Percentiles rank a stretch among this genome's conserved stretches.
phyloP scores from a whole-genome alignment of 2,113 vertebrate species.

The Salvelinus namaycush region DNA sequence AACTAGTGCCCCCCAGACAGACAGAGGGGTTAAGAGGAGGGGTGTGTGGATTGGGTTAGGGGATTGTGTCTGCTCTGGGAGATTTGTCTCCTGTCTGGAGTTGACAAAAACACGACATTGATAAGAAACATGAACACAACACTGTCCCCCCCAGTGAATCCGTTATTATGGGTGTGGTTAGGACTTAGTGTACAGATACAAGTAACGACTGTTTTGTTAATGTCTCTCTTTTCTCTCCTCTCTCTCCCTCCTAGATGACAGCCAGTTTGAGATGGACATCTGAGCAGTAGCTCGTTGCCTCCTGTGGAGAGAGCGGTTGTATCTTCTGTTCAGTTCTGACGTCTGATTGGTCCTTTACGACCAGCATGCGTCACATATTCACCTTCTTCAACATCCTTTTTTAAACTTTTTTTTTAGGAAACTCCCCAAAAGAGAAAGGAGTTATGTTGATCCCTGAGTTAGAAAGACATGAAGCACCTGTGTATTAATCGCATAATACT shows the following conservation, averaged over 20 bases:
- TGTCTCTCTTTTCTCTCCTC: neutral
- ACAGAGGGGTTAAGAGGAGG: neutral
- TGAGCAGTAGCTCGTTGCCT: conserved; percentile 64
- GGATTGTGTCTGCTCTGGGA: neutral
- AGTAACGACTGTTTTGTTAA: conserved; percentile 5
- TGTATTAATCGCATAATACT: conserved; percentile 22
- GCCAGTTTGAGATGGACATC: conserved; percentile 78
- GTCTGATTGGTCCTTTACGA: conserved; percentile 51
- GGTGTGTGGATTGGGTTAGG: neutral
- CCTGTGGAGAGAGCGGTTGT: conserved; percentile 64
- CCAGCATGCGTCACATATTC: conserved; percentile 50
- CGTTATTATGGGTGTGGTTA: neutral
- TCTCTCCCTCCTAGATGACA: conserved; percentile 58
- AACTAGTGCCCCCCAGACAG: neutral
- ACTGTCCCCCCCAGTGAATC: neutral
- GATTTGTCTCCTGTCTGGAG: neutral
- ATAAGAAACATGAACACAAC: conserved; percentile 6
- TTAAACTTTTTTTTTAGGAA: conserved; percentile 41
- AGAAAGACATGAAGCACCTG: neutral
- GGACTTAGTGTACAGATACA: neutral
- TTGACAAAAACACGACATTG: conserved; percentile 7
- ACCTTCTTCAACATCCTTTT: conserved; percentile 34
- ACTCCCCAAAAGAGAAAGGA: conserved; percentile 23
- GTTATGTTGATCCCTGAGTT: conserved; percentile 38
- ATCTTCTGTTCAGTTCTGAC: conserved; percentile 39